Evolutionary conservation across 2,888 invertebrate genomes (phyloP), one percentile per base, ranked within the genome.

Genomic region (Panopea generosa): DNA sequence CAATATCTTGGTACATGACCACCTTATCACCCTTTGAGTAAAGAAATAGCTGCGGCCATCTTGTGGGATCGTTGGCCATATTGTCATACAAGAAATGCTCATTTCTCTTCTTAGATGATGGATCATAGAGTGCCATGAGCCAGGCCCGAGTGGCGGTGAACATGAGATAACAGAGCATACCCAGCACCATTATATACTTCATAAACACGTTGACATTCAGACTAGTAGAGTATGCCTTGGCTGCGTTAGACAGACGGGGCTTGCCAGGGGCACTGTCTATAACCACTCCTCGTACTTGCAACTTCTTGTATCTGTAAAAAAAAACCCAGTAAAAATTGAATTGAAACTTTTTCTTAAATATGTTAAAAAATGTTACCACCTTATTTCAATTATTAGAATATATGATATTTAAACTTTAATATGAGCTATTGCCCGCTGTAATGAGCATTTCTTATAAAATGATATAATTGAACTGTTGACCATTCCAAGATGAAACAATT

Each of bases 191-290:
- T 1, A 89, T 49, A 74, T 88, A 91, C 80, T 81, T 72, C 2
- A 84, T 60, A 9, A 91, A 53, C 40, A 83, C 40, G 45, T 81
- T 83, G 6, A 72, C 72, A n/a, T 84, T 78, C 9, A 84, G 49
- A 16, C 82, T 71, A 20, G 72, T 20, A 60, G 86, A 85, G 60
- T 86, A 85, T 1, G 89, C 89, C 63, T 77, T 79, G 0, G 84
- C 86, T 14, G 87, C 90, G 27, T 72, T 77, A 11, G 75, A 40
- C 11, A 86, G 52, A 38, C 85, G 63, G 11, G 84, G 63, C 67
- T 86, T 84, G n/a, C 95, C 95, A 0, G 96, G 96, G 0, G 95
- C 95, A 53, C 96, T 96, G 89, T 96, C 96, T 81, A 96, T 95
- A 74, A 96, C 83, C 7, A 79, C 81, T n/a, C 89, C 89, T 47